A percentile compares a stretch with the other conserved stretches of the same genome.
These are phyloP conservation scores for Sminthurides aquaticus DNA, from an alignment of 2,888 invertebrate species.

Conservation along the genomic window DNA sequence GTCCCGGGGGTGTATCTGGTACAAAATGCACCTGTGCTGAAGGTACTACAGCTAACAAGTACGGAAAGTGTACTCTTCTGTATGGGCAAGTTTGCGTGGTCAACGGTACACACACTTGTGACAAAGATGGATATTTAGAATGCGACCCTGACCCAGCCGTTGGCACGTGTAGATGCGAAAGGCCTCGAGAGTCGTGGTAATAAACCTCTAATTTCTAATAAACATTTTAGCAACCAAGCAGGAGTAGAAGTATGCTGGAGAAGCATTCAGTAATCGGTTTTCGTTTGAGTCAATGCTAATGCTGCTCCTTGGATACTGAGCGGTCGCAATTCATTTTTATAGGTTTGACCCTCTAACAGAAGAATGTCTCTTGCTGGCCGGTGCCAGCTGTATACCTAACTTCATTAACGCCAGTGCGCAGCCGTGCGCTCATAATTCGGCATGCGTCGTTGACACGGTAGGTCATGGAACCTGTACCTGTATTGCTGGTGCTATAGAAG, in stretches of 20 bases:
- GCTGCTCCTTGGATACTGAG: neutral
- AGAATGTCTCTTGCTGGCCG: neutral
- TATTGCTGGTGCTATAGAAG: neutral
- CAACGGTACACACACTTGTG: neutral
- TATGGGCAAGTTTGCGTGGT: neutral
- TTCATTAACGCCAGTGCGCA: neutral
- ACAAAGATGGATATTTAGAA: neutral
- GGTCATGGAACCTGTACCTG: neutral
- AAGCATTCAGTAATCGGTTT: no score
- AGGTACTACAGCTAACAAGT: neutral
- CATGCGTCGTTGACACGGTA: neutral
- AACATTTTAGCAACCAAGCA: no score
- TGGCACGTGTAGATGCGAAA: neutral
- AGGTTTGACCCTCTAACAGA: neutral
- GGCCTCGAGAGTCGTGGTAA: neutral
- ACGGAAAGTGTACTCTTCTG: neutral
- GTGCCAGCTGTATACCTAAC: neutral
- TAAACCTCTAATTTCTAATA: neutral
- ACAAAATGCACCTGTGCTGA: neutral
- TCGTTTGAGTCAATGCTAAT: no score
- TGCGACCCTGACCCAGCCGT: neutral
- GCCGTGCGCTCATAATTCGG: neutral
- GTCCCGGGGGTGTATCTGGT: neutral
- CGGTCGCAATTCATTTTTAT: no score
- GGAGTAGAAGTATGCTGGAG: no score